Percentiles rank a stretch among this genome's conserved stretches.
These are phyloP conservation scores for Ectemnius cavifrons DNA, from an alignment of 2,888 invertebrate genomes.

Conservation along the genomic window DNA sequence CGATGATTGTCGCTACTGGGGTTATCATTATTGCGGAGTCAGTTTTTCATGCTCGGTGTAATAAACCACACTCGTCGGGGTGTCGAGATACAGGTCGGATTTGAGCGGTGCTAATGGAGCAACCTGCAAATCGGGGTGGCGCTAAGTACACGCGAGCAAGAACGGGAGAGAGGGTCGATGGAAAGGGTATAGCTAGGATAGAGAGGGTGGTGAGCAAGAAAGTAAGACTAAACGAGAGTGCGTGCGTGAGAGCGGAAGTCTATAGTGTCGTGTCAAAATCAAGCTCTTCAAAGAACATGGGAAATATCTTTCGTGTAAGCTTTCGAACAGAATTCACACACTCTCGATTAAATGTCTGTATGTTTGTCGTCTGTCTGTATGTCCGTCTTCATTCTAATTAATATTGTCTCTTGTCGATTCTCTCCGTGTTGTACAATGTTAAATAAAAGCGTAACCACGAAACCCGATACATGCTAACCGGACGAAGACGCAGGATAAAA, in stretches of 20 bases:
- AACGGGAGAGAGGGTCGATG: too few relatives aligned
- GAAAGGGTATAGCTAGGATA: not conserved
- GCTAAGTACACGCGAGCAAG: too few relatives aligned
- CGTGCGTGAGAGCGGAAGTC: slow-evolving; percentile 16
- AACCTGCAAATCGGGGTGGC: too few relatives aligned
- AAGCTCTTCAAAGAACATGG: slow-evolving; percentile 6
- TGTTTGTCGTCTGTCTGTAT: slow-evolving; percentile 69
- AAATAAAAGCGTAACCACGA: slow-evolving; percentile 27
- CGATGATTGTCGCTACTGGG: not conserved
- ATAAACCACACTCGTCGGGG: not conserved
- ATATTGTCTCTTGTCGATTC: slow-evolving; percentile 69
- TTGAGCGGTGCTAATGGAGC: too few relatives aligned
- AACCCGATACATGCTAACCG: slow-evolving; percentile 39
- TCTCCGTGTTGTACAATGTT: slow-evolving; percentile 75
- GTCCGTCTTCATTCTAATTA: slow-evolving; percentile 66
- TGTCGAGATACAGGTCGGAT: not conserved
- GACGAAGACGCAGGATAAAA: slow-evolving; percentile 39
- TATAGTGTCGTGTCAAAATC: slow-evolving; percentile 5
- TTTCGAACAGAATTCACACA: slow-evolving; percentile 33
- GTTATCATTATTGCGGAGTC: slow-evolving; percentile 18
- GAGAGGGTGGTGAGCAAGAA: not conserved
- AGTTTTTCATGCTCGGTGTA: slow-evolving; percentile 29
- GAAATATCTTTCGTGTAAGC: not conserved
- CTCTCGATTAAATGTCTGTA: slow-evolving; percentile 67
- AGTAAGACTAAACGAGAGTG: slow-evolving; percentile 2